phyloP scores from a whole-genome alignment of 2,888 invertebrate species.

The Cryptocephalus moraei region DNA sequence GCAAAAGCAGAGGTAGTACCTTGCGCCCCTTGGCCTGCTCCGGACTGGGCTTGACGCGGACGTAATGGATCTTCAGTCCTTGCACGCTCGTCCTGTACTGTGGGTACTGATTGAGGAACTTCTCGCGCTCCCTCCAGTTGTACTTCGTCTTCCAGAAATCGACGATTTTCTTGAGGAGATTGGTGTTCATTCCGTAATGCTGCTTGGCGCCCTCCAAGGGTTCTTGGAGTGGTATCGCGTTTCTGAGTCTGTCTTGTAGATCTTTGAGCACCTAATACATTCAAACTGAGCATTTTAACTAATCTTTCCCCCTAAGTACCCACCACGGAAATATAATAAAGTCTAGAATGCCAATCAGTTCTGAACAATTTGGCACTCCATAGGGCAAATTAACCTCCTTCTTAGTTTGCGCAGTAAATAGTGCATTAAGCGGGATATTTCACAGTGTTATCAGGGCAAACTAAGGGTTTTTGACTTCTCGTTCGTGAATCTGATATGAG shows the following conservation, averaged over 20 bases:
- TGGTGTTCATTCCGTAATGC: slow-evolving; percentile 71
- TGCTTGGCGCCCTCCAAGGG: slow-evolving; percentile 61
- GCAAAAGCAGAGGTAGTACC: slow-evolving; percentile 55
- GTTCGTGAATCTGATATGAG: too few species aligned
- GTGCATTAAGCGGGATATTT: too few species aligned
- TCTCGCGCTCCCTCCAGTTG: slow-evolving; percentile 59
- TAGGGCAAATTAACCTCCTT: too few species aligned
- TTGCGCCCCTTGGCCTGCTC: slow-evolving; percentile 27
- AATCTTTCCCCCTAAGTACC: too few species aligned
- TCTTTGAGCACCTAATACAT: slow-evolving; percentile 51
- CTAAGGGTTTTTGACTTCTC: too few species aligned
- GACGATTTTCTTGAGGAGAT: slow-evolving; percentile 54
- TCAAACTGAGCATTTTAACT: too few species aligned
- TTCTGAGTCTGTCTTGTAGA: slow-evolving; percentile 45
- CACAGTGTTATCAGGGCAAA: too few species aligned
- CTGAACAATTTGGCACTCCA: too few species aligned
- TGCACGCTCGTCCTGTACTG: slow-evolving; percentile 63
- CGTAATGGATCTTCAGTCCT: slow-evolving; percentile 52
- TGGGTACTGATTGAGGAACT: slow-evolving; percentile 51
- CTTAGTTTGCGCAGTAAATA: too few species aligned
- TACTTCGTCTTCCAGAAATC: slow-evolving; percentile 68
- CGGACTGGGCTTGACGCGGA: slow-evolving; percentile 43
- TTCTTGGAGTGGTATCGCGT: slow-evolving; percentile 29
- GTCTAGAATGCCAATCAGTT: too few species aligned
- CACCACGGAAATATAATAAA: too few species aligned